Conservation (phyloP, 2,888 invertebrate species). For the Ochropleura leucogaster region DNA sequence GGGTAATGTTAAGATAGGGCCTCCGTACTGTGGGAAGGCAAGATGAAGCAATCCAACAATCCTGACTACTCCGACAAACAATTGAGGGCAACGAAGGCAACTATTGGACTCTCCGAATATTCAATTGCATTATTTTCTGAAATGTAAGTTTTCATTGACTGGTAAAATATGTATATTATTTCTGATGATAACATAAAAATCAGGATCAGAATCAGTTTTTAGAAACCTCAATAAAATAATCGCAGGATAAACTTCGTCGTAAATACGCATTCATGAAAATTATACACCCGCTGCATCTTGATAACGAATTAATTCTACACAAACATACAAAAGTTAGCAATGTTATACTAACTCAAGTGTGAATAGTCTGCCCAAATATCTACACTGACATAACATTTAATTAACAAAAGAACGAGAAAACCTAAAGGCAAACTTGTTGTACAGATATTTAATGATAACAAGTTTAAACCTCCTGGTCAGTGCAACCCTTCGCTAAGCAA, state of each 20-base stretch:
- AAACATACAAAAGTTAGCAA: neutral
- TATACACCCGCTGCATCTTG: no score
- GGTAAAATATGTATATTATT: no score
- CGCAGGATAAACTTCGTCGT: no score
- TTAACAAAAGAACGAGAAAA: neutral
- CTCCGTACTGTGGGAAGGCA: neutral
- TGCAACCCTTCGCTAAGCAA: slow-evolving; percentile 24
- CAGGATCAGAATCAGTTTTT: no score
- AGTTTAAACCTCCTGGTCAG: slow-evolving; percentile 35
- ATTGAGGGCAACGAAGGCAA: neutral
- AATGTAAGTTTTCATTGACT: neutral
- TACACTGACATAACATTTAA: no score
- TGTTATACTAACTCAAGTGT: neutral
- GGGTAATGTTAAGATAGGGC: no score
- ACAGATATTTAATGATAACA: slow-evolving; percentile 15
- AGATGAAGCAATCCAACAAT: neutral
- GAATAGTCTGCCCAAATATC: neutral
- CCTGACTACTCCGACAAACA: neutral
- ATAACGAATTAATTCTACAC: no score
- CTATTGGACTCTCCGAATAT: neutral
- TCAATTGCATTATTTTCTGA: neutral
- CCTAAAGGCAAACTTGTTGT: neutral
- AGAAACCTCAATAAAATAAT: no score
- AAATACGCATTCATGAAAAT: no score
- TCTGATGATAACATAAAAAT: no score